These are phyloP conservation scores for Hypocryptadius cinnamomeus DNA, from an alignment of 2,113 vertebrate genomes.

Conservation along the genomic window DNA sequence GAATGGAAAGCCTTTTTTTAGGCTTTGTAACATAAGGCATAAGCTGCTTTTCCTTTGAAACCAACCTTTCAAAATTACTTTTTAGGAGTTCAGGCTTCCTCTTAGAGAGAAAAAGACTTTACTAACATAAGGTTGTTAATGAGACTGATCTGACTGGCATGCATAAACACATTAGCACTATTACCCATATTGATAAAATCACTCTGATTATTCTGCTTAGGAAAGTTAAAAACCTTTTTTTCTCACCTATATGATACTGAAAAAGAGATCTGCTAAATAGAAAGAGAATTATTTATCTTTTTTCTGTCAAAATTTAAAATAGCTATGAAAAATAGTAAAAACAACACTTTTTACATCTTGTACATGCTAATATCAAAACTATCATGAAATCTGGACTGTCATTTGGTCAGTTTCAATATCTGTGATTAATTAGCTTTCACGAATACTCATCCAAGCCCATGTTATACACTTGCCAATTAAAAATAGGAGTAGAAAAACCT, in stretches of 20 bases:
- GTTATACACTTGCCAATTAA: background rate
- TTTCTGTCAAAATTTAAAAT: background rate
- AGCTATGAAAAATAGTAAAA: background rate
- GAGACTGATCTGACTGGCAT: background rate
- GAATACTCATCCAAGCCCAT: background rate
- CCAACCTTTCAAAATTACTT: background rate
- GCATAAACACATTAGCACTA: background rate
- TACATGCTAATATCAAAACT: background rate
- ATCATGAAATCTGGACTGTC: background rate
- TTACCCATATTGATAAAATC: background rate
- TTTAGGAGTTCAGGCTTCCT: background rate
- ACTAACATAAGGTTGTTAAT: background rate
- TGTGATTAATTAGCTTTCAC: background rate
- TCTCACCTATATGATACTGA: background rate
- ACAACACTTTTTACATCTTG: background rate
- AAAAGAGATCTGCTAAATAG: background rate
- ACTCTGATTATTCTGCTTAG: background rate
- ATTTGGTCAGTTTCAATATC: background rate
- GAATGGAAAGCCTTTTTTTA: background rate
- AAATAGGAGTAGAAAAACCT: background rate
- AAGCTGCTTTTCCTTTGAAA: slow-evolving; percentile 9
- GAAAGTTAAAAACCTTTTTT: background rate
- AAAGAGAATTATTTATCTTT: background rate
- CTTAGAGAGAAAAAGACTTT: background rate
- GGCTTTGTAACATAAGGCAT: background rate